Conservation (phyloP, 1,140 invertebrate genomes). For the Drosophila busckii region DNA sequence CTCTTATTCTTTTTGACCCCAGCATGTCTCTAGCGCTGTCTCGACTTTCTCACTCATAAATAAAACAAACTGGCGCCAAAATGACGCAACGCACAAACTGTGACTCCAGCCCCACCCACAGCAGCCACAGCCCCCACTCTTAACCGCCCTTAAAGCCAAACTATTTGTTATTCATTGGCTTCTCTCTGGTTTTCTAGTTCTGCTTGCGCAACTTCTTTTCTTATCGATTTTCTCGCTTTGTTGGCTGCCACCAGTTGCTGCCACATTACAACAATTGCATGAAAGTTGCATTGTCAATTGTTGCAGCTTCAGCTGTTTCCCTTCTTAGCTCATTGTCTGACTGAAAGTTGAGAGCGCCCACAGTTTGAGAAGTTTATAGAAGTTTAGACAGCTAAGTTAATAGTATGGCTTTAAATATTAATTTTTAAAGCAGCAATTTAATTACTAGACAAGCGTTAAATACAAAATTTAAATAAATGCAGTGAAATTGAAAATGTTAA, state of each 20-base stretch:
- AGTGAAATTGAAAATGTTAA: no score
- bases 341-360: no score
- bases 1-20: background rate
- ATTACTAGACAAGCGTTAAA: no score
- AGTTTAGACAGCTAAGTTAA: no score
- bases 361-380: no score
- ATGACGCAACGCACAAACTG: constrained; percentile 49
- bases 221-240: constrained; percentile 65
- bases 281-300: no score
- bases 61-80: constrained; percentile 72
- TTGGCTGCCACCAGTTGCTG: constrained; percentile 70
- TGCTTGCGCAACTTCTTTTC: constrained; percentile 49
- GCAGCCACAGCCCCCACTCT: background rate
- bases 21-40: constrained; percentile 13
- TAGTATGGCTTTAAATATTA: no score
- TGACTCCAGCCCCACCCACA: background rate
- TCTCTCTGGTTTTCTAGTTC: constrained; percentile 11
- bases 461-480: no score
- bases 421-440: no score
- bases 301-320: no score
- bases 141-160: constrained; percentile 15
- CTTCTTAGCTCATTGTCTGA: no score
- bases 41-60: constrained; percentile 59
- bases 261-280: no score
- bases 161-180: constrained; percentile 73